Conservation (phyloP, 2,888 invertebrate species). For the Anaspis maculata region DNA sequence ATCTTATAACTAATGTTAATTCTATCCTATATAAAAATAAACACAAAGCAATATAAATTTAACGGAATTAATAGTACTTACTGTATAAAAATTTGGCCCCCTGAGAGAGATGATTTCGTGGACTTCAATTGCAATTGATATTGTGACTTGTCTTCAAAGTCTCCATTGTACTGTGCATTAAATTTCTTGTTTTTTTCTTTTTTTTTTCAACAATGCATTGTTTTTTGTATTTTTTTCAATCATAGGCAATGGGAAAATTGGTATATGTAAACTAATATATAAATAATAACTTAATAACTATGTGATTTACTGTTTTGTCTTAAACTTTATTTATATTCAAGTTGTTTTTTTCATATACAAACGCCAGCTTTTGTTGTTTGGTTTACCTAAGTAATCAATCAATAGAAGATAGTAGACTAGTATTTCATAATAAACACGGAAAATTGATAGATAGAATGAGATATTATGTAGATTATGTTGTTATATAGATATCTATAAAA, state of each 20-base stretch:
- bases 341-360: slow-evolving; percentile 7
- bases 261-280: slow-evolving; percentile 7
- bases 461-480: too few species aligned
- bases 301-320: slow-evolving; percentile 4
- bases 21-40: slow-evolving; percentile 12
- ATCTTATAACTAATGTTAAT: slow-evolving; percentile 11
- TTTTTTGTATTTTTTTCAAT: slow-evolving; percentile 9
- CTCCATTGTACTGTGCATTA: too few species aligned
- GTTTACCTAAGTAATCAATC: slow-evolving; percentile 6
- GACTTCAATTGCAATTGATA: too few species aligned
- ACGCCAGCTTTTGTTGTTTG: slow-evolving; percentile 8
- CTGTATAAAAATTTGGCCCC: slow-evolving; percentile 12
- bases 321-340: slow-evolving; percentile 9
- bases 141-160: too few species aligned
- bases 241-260: too few species aligned
- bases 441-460: too few species aligned
- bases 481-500: too few species aligned
- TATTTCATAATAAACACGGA: too few species aligned
- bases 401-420: slow-evolving; percentile 5
- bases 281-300: slow-evolving; percentile 9
- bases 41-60: slow-evolving; percentile 10
- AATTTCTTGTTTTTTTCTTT: not conserved
- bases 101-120: too few species aligned
- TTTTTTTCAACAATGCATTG: slow-evolving; percentile 7
- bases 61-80: slow-evolving; percentile 13